Conservation (phyloP, 2,113 vertebrate species). For the Gobius niger region DNA sequence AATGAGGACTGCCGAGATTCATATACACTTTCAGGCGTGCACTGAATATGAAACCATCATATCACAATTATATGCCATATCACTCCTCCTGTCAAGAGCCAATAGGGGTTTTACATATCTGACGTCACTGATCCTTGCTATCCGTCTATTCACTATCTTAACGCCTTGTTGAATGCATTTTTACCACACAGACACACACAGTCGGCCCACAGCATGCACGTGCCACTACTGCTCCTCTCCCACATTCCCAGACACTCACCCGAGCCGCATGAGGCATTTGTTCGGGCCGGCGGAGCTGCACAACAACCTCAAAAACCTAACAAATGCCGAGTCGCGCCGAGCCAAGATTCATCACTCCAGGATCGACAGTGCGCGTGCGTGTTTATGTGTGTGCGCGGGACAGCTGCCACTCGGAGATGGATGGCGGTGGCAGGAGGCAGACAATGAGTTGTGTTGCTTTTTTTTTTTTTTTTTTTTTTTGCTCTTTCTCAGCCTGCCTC, state of each 20-base stretch:
- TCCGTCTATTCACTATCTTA: conserved; percentile 3
- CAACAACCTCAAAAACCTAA: conserved; percentile 42
- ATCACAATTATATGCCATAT: not conserved
- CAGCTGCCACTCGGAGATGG: conserved; percentile 63
- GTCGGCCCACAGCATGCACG: conserved; percentile 5
- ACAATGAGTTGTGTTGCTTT: conserved; percentile 63
- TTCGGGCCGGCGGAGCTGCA: conserved; percentile 42
- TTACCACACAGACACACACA: conserved; percentile 13
- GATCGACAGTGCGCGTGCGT: conserved; percentile 38
- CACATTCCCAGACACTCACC: conserved; percentile 3
- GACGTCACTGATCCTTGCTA: not conserved
- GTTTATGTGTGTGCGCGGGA: conserved; percentile 32
- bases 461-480: conserved; percentile 31
- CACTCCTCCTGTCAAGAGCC: not conserved
- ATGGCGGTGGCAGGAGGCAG: conserved; percentile 59
- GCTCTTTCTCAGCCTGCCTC: conserved; percentile 12
- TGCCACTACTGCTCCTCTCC: conserved; percentile 19
- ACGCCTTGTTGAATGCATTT: not conserved
- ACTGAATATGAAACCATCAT: not conserved
- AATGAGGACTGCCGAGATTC: not conserved
- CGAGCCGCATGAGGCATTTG: conserved; percentile 22
- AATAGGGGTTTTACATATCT: not conserved
- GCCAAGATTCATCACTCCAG: conserved; percentile 61
- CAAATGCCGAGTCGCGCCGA: conserved; percentile 48
- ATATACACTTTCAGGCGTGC: not conserved